Conservation (phyloP, 1,140 invertebrate species). For the Saccostrea glomerata region DNA sequence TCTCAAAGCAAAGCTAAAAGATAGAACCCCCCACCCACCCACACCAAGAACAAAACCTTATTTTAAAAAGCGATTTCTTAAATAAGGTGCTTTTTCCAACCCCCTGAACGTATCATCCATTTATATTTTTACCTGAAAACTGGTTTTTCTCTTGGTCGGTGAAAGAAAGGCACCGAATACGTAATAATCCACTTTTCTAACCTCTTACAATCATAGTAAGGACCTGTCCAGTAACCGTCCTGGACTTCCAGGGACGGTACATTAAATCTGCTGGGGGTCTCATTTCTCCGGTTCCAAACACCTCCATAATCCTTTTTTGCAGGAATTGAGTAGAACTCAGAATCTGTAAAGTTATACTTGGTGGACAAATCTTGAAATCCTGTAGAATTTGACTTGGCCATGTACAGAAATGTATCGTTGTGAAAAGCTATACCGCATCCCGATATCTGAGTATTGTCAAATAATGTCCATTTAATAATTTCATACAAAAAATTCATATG, state of each 20-base stretch:
- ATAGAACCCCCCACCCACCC: too few species aligned
- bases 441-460: slow-evolving; percentile 57
- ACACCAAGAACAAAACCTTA: too few species aligned
- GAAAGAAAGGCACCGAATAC: slow-evolving; percentile 66
- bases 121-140: slow-evolving; percentile 62
- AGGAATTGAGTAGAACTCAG: slow-evolving; percentile 43
- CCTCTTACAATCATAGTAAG: slow-evolving; percentile 63
- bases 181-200: slow-evolving; percentile 62
- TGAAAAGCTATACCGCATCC: slow-evolving; percentile 66
- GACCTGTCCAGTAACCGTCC: slow-evolving; percentile 63
- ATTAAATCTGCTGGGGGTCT: slow-evolving; percentile 49
- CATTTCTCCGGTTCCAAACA: slow-evolving; percentile 44
- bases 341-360: slow-evolving; percentile 52
- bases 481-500: slow-evolving; percentile 59
- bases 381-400: slow-evolving; percentile 47
- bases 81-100: not conserved
- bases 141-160: slow-evolving; percentile 49
- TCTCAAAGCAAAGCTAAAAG: not conserved
- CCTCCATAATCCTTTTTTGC: slow-evolving; percentile 46
- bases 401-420: slow-evolving; percentile 48
- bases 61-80: too few species aligned
- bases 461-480: slow-evolving; percentile 61
- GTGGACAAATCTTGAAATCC: slow-evolving; percentile 53
- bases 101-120: not conserved
- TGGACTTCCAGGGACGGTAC: slow-evolving; percentile 49